Base-by-base conservation (phyloP, 2,797 vertebrate species). In the Onychomys arenicola region DNA sequence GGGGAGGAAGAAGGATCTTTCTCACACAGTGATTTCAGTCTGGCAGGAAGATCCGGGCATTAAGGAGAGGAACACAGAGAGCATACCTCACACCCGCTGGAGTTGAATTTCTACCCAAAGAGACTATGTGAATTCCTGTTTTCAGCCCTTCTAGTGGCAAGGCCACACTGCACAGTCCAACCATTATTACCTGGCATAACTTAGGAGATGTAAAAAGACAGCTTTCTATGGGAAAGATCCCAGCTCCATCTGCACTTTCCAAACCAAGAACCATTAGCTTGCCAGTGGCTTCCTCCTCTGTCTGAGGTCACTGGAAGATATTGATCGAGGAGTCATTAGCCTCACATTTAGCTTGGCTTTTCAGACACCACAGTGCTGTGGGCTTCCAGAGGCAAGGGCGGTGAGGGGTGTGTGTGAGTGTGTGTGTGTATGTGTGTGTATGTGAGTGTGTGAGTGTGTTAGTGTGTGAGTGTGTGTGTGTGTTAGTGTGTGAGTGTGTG, bases 271-370 rank as follows among this genome's bases (percentile, higher is more conserved):
- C 86, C 40, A 21, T 77, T 73, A 80, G 78, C 90, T 67, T 16
- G 43, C 90, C 73, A 82, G 73, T 34, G 90, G 88, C 69, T 97
- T 96, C 65, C 93, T 93, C 69, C 43, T 94, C 13, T 25, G 71
- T 46, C 90, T 75, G 61, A 93, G 46, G 87, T 92, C 63, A 6
- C 52, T 34, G 90, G 89, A 49, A 93, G 85, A 52, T 84, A 97
- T 52, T 40, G 93, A 97, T 89, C 25, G 29, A 1, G 59, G 61
- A 94, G 78, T 90, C 96, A 86, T 80, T 80, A 80, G 75, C 59
- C 16, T 93, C 73, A 32, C 82, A 83, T 77, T 93, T 89, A 75
- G 77, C 78, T 93, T 91, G 67, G 84, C 49, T 84, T 93, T 90
- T 85, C 88, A 78, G 61, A 76, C 23, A 86, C 69, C 49, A 67